These are phyloP conservation scores for Naso thynnoides DNA, from an alignment of 2,797 vertebrate genomes.

Conservation along the genomic window DNA sequence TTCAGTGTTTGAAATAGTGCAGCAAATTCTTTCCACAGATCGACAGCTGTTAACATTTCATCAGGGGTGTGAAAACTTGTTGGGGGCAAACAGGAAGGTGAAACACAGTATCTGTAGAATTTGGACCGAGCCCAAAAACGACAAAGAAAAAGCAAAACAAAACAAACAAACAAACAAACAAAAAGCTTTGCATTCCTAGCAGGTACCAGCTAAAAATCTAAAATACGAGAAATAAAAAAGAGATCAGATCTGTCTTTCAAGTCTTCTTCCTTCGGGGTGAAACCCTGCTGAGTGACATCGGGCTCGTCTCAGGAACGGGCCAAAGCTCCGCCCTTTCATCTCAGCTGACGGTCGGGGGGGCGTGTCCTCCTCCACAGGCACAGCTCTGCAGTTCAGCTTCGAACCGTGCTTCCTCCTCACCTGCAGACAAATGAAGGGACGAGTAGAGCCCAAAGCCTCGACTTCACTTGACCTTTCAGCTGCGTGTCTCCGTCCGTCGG, in stretches of 20 bases:
- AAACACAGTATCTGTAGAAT: slow-evolving; percentile 35
- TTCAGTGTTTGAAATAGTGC: neutral
- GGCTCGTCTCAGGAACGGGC: slow-evolving; percentile 43
- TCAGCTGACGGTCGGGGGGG: slow-evolving; percentile 24
- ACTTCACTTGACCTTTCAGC: slow-evolving; percentile 2
- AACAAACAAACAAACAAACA: slow-evolving; percentile 20
- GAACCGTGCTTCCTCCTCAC: slow-evolving; percentile 16
- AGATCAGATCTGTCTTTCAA: slow-evolving; percentile 67
- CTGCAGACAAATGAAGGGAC: slow-evolving; percentile 37
- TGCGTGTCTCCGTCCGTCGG: slow-evolving; percentile 10
- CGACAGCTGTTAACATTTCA: slow-evolving; percentile 6
- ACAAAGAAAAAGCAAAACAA: slow-evolving; percentile 28
- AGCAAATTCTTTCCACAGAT: neutral
- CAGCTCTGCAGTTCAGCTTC: slow-evolving; percentile 35
- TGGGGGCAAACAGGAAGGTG: slow-evolving; percentile 27
- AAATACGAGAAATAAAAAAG: slow-evolving; percentile 45
- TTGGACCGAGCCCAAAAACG: slow-evolving; percentile 19
- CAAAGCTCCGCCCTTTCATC: slow-evolving; percentile 25
- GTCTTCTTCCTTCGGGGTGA: slow-evolving; percentile 57
- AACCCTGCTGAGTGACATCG: slow-evolving; percentile 38
- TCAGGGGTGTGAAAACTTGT: neutral
- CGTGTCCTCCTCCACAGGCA: slow-evolving; percentile 20
- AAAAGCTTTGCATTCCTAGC: slow-evolving; percentile 33
- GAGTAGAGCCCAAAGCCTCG: slow-evolving; percentile 5
- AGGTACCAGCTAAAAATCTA: slow-evolving; percentile 40